Evolutionary conservation across 2,888 invertebrate genomes (phyloP), one percentile per base, ranked within the genome.

Genomic region (Mimumesa dahlbomi): DNA sequence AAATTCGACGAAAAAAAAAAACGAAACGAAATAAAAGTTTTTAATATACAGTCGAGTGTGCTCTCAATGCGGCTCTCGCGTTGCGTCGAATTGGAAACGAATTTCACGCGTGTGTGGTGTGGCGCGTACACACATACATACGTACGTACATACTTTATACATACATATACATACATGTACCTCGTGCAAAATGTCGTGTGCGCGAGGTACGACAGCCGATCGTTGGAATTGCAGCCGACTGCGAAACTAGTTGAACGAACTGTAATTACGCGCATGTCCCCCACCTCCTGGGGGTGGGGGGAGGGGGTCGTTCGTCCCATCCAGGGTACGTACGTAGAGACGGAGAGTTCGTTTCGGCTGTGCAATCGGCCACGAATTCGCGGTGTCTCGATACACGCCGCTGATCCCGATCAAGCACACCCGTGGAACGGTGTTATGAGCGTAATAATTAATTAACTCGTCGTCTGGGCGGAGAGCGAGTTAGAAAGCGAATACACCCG

Each of bases 191-290:
- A 67, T 36, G 64, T 67, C 67, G 61, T 67, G 67, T 43, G 54
- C 43, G n/a, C 49, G 40, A 52, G 56, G 58, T 67, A 45, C 67
- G 50, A 63, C 54, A 66, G 43, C 48, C 68, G 75, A 77, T 82
- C 75, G 69, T 22, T 38, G 46, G 56, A 73, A 79, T 75, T 79
- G 82, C 67, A 70, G 50, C 54, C 42, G 61, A 64, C 67, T 66
- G 59, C 13, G 72, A 70, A 82, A 75, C 73, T 77, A 73, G 70
- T 80, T 72, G 75, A 70, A 79, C 79, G 62, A 81, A 77, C 58
- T 69, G 73, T 82, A 82, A 82, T 82, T 81, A 82, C 75, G 71
- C 49, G 56, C 62, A 40, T 52, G 38, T 14, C 57, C 9, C 18
- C 13, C n/a, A n/a, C n/a, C n/a, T n/a, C n/a, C n/a, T n/a, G n/a